A percentile compares a stretch with the other conserved stretches of the same genome.
These are phyloP conservation scores for Pollimyrus isidori DNA, from an alignment of 2,113 vertebrate species.

Conservation along the genomic window DNA sequence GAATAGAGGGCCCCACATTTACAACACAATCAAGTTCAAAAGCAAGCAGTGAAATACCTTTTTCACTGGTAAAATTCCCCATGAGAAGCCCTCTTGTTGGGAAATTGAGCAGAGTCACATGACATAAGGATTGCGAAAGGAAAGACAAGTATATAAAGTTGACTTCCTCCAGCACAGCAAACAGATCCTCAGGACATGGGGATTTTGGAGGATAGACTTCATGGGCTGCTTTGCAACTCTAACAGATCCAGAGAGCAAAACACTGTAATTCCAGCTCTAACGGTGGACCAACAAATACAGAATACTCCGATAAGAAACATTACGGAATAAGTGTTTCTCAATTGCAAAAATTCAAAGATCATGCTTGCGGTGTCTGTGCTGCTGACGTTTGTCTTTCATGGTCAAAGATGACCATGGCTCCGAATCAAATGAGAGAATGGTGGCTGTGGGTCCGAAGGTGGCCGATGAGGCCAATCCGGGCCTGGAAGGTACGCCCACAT, in stretches of 20 bases:
- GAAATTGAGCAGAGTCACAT: neutral
- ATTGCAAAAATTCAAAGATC: neutral
- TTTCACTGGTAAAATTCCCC: neutral
- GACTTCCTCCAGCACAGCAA: neutral
- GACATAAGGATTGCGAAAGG: neutral
- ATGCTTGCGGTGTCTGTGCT: too few species aligned
- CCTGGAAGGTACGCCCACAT: too few species aligned
- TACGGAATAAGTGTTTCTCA: neutral
- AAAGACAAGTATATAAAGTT: neutral
- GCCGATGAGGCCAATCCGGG: too few species aligned
- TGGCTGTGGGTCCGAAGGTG: too few species aligned
- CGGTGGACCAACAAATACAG: neutral
- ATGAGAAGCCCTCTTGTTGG: neutral
- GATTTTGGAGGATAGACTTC: neutral
- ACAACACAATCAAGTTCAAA: too few species aligned
- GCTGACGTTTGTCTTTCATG: too few species aligned
- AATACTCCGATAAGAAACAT: neutral
- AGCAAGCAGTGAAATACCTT: neutral
- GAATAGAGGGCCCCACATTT: too few species aligned
- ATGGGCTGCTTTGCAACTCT: neutral
- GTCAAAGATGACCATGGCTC: too few species aligned
- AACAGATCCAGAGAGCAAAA: neutral
- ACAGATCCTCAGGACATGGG: too few species aligned
- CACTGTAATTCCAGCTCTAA: neutral
- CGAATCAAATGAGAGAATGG: too few species aligned